Evolutionary conservation across 2,797 vertebrate species (phyloP), one percentile per base, ranked within the genome.

Genomic region (Sebastes kiyomatsui): DNA sequence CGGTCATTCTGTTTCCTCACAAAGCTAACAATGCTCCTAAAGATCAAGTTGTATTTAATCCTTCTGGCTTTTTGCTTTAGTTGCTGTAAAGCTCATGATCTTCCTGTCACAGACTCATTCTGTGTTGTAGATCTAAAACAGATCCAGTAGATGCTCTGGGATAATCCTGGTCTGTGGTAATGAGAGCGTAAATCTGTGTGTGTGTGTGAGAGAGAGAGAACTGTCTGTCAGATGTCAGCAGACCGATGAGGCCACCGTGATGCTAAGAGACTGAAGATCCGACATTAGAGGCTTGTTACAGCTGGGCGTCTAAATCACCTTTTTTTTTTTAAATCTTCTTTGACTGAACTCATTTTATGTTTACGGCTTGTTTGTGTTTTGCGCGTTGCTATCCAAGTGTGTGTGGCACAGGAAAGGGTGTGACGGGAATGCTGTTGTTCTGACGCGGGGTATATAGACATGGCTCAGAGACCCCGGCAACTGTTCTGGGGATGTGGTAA

Each of bases 401-500:
- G 88, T 91, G 88, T 89, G 87, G 86, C 83, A 85, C 67, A 75
- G 87, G 74, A 87, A 83, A 88, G 91, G 90, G 92, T 75, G 92
- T 89, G 88, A 88, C 72, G 68, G 84, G 90, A 91, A 87, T 25
- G 62, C 69, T 82, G 72, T 88, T 82, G 75, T 86, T 89, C 91
- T 91, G 75, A 90, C 84, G 54, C 70, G 81, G 75, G 80, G 16
- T 46, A 46, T 66, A 81, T 20, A 91, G 88, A 88, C 84, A 80
- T 78, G 74, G 87, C 79, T 90, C 83, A 75, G 77, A 89, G 87
- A 90, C 84, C 84, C 86, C 20, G 27, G 59, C 77, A 78, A 84
- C 86, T 84, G 83, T 79, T 89, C 78, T 90, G 87, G 42, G 88
- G 92, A 92, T 92, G 92, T 90, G 89, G 92, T 92, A 75, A 89